phyloP scores from a whole-genome alignment of 2,113 vertebrate genomes.

The Phainopepla nitens region DNA sequence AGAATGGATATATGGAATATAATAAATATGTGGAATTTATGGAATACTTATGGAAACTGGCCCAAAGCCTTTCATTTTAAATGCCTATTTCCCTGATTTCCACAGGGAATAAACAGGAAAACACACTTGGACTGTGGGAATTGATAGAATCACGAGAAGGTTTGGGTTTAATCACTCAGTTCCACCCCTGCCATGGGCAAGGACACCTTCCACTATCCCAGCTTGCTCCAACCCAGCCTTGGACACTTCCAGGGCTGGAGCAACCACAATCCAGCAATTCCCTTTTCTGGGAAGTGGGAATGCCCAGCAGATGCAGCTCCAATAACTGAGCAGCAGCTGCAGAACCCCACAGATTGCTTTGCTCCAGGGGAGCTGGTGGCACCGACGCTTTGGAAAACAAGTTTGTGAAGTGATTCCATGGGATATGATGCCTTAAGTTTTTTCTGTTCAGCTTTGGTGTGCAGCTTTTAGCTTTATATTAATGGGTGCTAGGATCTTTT shows the following conservation, averaged over 20 bases:
- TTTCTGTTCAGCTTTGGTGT: no score
- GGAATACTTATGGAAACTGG: background rate
- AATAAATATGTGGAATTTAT: background rate
- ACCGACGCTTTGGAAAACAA: accelerated
- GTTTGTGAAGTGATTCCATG: no score
- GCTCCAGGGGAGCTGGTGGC: background rate
- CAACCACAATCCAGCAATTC: no score
- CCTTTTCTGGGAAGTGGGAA: background rate
- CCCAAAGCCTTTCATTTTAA: background rate
- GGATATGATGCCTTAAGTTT: no score
- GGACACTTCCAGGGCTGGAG: background rate
- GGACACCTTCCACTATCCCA: background rate
- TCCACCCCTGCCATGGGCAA: background rate
- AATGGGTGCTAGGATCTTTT: no score
- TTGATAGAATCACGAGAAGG: background rate
- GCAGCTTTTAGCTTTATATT: no score
- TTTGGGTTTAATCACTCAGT: background rate
- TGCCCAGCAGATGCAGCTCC: background rate
- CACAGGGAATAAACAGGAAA: background rate
- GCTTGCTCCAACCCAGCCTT: background rate
- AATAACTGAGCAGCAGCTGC: background rate
- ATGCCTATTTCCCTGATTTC: background rate
- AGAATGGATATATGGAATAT: no score
- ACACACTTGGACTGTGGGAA: background rate
- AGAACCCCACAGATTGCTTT: no score